Evolutionary conservation across 1,140 invertebrate species (phyloP), one percentile per base, ranked within the genome.

Genomic region (Lepidurus apus): DNA sequence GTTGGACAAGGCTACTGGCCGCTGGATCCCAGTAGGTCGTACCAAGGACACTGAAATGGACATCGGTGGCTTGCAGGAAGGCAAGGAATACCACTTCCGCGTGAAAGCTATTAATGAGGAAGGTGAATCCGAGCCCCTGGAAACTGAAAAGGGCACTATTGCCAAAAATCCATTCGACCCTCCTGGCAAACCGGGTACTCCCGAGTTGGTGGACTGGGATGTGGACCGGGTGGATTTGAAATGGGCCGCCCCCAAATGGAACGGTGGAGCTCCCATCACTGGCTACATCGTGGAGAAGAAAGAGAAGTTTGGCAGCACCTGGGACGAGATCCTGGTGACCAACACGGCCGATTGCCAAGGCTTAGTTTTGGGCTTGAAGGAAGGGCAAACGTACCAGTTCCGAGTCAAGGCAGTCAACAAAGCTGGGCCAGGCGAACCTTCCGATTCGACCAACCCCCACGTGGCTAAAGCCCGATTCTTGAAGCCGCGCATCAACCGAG

Each of bases 81-180:
- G 95, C 26, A 95, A 98, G 84, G 93, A 96, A 83, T 99, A 99
- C 86, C 91, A 97, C 85, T 99, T 98, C 88, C 89, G 97, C 81
- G 96, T 99, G 0, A 97, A 94, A 84, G 97, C 98, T n/a, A 90
- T 98, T 74, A 99, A 99, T 83, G 94, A 96, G 76, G 96, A 99
- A 87, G 98, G 98, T 5, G 95, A 97, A 87, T 97, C 96, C 34
- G 97, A 99, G 82, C 95, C 96, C 26, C 84, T 99, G 74, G 92
- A 94, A 82, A 95, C 96, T 13, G 95, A 95, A 65, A 90, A 91
- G 83, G 87, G 91, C 0, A 94, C 92, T 65, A 83, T 91, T 26
- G 96, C 96, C 47, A 98, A 98, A 87, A 98, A 98, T 89, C 96
- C 96, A 83, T 98, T 92, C 84, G 94, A 96, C 84, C 88, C 92